Evolutionary conservation across 2,888 invertebrate genomes (phyloP), one percentile per base, ranked within the genome.

Genomic region (Pterostichus niger): DNA sequence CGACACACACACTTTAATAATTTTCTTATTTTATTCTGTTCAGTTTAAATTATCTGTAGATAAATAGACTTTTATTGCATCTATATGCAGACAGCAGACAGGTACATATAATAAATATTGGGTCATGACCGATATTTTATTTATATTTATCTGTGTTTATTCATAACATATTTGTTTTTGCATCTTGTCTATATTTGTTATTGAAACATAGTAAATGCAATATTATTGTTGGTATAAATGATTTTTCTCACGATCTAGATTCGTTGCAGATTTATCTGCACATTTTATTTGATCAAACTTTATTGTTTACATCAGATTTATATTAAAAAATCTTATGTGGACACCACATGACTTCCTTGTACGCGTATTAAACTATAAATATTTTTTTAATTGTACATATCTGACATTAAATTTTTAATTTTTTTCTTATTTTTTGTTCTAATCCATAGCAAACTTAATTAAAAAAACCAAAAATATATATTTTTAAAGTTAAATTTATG

Each of bases 31-130:
- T 71, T 71, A 24, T 24, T 10, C 33, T n/a, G 2, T 31, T 33
- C 7, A n/a, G 6, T 13, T 33, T n/a, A 6, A 64, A 33, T n/a
- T 64, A 64, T 33, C 35, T 64, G 13, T 33, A 7, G 11, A 59
- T 6, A 59, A 17, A 59, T 24, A 10, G n/a, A 59, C 31, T 31
- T 59, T 15, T 17, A 11, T 59, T 59, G 59, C 11, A 31, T 13
- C 11, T n/a, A 24, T 24, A 24, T 24, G 24, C 24, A 24, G 24
- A 24, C n/a, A 15, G 68, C 68, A 71, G 44, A 71, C 68, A 71
- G 68, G 68, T 71, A 71, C 64, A 71, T 44, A 71, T 44, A 71
- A 71, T 71, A 71, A 71, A 71, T 71, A 71, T 71, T 71, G 40
- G 68, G 68, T 71, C 68, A 56, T 13, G 44, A 71, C 44, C 46